Evolutionary conservation across 2,888 invertebrate genomes (phyloP), one percentile per base, ranked within the genome.

Genomic region (Aporophyla lueneburgensis): DNA sequence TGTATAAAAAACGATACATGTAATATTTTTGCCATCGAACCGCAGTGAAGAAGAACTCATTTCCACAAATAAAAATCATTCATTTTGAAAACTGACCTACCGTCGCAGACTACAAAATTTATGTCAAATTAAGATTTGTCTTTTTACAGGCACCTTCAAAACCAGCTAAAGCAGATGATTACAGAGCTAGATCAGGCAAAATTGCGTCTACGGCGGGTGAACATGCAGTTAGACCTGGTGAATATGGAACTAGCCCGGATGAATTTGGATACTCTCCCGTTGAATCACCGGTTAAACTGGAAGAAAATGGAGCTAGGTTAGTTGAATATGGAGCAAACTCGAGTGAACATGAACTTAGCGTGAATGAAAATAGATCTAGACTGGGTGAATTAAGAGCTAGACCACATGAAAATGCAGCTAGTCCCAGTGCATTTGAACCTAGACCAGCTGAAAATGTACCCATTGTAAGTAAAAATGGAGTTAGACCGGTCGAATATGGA

Each of bases 141-240:
- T 40, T 73, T 66, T 79, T 62, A 21, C 51, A 81, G 81, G 69
- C 53, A 51, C 58, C 27, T 58, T 53, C 27, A 70, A 67, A 78
- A 72, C 27, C 49, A 16, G 46, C n/a, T 5, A 9, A 51, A 27
- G 49, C 24, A 12, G 43, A 56, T 53, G 33, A 40, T 43, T 19
- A 63, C 33, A 65, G 6, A 58, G 33, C n/a, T 21, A 40, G 40
- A 46, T 61, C 59, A 19, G 56, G 19, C 27, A 76, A 76, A 76
- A 61, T 24, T 53, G n/a, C 24, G 53, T 43, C 21, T 33, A n/a
- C 43, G 14, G 7, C 46, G 10, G 16, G 21, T 66, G 51, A 56
- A 49, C 19, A 53, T 63, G 33, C 53, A 33, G 33, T 33, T 33
- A 67, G 5, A 70, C 1, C 24, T 1, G 40, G 5, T 53, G 56